Base-by-base conservation (phyloP, 2,888 invertebrate genomes). In the Xestia c-nigrum region DNA sequence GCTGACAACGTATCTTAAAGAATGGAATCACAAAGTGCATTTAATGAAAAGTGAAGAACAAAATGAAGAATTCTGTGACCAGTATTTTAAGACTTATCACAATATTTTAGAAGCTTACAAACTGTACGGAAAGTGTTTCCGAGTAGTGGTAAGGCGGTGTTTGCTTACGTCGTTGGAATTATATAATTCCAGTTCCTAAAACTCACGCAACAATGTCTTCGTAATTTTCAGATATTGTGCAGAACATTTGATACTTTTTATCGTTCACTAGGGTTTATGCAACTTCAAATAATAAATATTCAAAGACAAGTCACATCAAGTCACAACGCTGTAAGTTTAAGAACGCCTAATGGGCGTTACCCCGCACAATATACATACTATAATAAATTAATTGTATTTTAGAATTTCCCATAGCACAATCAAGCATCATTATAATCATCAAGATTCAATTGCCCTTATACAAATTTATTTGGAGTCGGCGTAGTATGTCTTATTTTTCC, bases 31-130 rank as follows among this genome's bases (percentile, higher is more conserved):
- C 2, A 19, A 59, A 1, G 16, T 47, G 16, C 3, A 16, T 4
- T 38, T 40, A 47, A 10, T 21, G 21, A 47, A 47, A 21, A 7
- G 16, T 21, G 43, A 61, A 24, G 59, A 47, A 19, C 50, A 50
- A 50, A 16, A 50, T 19, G 19, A 50, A 50, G 19, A 50, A 50
- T 19, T 19, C 50, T 76, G 24, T 52, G 19, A 19, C 0, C 52
- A 46, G 10, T 9, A 61, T 10, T 24, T 67, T 10, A 31, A 43
- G 19, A n/a, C 50, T 4, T 76, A 76, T n/a, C 31, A 40, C 43
- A 68, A 40, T 14, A 55, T 77, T 40, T 63, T 75, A 5, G 16
- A 75, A 16, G 24, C 75, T 16, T 64, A 64, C 38, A 52, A 46
- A 46, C 16, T 74, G 6, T 55, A 24, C 46, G 5, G 4, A 14